Evolutionary conservation across 1,140 invertebrate genomes (phyloP), one percentile per base, ranked within the genome.

Genomic region (Daktulosphaira vitifoliae): DNA sequence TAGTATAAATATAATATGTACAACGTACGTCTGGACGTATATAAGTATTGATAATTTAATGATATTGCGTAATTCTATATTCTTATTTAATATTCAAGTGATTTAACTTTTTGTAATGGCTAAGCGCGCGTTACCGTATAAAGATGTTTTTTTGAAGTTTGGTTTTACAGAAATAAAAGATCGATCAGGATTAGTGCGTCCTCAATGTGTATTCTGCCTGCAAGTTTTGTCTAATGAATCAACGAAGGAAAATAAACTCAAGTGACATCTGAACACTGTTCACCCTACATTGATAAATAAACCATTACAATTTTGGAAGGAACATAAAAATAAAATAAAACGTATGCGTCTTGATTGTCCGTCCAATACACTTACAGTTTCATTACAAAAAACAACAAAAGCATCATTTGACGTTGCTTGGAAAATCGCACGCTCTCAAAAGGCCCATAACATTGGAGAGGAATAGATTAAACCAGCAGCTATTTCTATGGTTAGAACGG

Each of bases 251-350:
- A 33, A 33, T 33, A 33, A n/a, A n/a, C n/a, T 33, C 11, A 11
- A 33, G 5, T 33, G 29, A 11, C 29, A 51, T 51, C 22, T 51
- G 2, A 51, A 51, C 49, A 15, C 49, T 51, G 11, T 6, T 29
- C 49, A 51, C 25, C 20, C 25, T 0, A 29, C 13, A 44, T 44
- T 44, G 39, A 44, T n/a, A 11, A 44, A 48, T 48, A 48, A 48
- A 11, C 29, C 29, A 33, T 33, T 6, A 33, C 11, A 33, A 6
- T 33, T 33, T 33, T 33, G 29, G 29, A 48, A 48, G 44, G 44
- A 48, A 48, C 44, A 48, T 22, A 20, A 48, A 48, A 48, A 48
- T 48, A 48, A 48, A 48, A 48, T 20, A 48, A 48, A 48, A 48
- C 44, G 44, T 48, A 48, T n/a, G n/a, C 5, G n/a, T n/a, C n/a